phyloP scores from a whole-genome alignment of 2,113 vertebrate genomes.

The Platanista minor region DNA sequence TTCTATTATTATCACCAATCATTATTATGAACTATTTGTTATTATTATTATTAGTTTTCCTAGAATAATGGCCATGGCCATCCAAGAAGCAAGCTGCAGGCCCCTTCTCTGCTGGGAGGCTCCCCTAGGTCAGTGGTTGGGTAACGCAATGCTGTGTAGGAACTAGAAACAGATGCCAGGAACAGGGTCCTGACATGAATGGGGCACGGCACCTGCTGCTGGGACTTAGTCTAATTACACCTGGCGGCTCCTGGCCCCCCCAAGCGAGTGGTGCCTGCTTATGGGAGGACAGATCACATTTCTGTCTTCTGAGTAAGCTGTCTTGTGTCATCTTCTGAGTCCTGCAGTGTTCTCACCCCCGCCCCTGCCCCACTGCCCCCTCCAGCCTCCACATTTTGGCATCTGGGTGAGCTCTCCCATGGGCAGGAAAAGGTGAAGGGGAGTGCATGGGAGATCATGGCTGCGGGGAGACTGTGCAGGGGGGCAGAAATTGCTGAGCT shows the following conservation, averaged over 20 bases:
- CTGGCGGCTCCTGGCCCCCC: not conserved
- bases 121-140: not conserved
- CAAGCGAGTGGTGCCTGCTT: not conserved
- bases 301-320: not conserved
- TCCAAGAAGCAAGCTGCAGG: rapidly evolving
- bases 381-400: not conserved
- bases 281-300: not conserved
- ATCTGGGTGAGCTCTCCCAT: not conserved
- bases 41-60: not conserved
- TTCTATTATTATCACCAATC: not conserved
- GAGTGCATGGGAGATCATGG: rapidly evolving
- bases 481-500: not conserved
- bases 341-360: not conserved
- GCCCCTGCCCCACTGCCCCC: rapidly evolving
- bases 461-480: not conserved
- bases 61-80: rapidly evolving
- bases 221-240: conserved; percentile 45
- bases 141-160: rapidly evolving
- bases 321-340: not conserved
- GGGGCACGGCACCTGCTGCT: not conserved
- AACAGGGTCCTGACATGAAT: not conserved
- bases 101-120: not conserved
- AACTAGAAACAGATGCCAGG: not conserved
- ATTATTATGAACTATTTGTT: not conserved
- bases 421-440: not conserved